Evolutionary conservation across 1,140 invertebrate species (phyloP).

Genomic region (Bombus soroeensis): DNA sequence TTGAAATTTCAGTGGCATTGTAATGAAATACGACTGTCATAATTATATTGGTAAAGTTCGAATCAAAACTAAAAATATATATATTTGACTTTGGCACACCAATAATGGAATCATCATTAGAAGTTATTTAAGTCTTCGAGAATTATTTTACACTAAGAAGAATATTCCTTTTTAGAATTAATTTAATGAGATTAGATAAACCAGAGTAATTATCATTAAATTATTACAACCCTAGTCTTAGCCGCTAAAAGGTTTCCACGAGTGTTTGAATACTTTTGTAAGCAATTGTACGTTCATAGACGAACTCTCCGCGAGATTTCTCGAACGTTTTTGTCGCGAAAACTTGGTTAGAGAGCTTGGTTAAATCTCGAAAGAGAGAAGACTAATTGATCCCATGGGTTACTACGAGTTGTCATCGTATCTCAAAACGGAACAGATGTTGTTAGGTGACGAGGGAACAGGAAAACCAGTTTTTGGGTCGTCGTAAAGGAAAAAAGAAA

Average conservation of each 20-base stretch:
- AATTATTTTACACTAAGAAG: too few relatives aligned
- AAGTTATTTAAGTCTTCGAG: too few relatives aligned
- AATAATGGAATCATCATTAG: too few relatives aligned
- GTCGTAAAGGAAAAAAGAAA: neutral
- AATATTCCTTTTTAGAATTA: too few relatives aligned
- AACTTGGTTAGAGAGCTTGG: neutral
- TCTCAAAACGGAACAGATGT: slow-evolving; percentile 60
- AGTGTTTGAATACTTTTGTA: neutral
- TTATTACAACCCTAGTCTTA: too few relatives aligned
- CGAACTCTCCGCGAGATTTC: neutral
- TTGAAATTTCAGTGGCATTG: too few relatives aligned
- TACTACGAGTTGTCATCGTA: slow-evolving; percentile 52
- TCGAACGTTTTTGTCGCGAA: slow-evolving; percentile 44
- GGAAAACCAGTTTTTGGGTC: slow-evolving; percentile 63
- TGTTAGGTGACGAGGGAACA: slow-evolving; percentile 54
- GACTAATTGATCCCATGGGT: slow-evolving; percentile 67
- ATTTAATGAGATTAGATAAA: too few relatives aligned
- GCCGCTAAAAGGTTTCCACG: neutral
- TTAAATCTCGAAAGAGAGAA: slow-evolving; percentile 29
- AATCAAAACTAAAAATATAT: too few relatives aligned
- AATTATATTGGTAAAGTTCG: too few relatives aligned
- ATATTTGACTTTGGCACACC: too few relatives aligned
- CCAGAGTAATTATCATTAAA: too few relatives aligned
- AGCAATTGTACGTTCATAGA: neutral
- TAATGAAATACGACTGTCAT: too few relatives aligned